A percentile compares a stretch with the other conserved stretches of the same genome.
These are phyloP conservation scores for Spermophilus dauricus DNA, from an alignment of 2,113 vertebrate genomes.

Conservation along the genomic window DNA sequence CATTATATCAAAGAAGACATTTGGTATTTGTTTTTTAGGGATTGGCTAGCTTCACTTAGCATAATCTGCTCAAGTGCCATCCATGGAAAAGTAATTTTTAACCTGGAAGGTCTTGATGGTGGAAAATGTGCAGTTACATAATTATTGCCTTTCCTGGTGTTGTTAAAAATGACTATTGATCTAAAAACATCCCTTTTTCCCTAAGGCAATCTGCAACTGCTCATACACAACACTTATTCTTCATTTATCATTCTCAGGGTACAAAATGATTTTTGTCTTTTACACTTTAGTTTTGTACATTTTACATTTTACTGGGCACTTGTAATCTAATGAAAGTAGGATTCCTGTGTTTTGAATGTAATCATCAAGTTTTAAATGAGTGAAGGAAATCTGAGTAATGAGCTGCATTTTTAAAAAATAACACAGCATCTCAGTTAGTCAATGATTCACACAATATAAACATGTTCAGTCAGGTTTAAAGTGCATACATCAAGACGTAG, in stretches of 20 bases:
- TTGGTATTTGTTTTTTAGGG: no score
- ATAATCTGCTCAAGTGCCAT: no score
- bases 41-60: no score
- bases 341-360: slow-evolving; percentile 27
- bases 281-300: background rate
- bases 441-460: background rate
- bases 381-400: slow-evolving; percentile 12
- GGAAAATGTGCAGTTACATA: background rate
- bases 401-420: slow-evolving; percentile 21
- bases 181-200: background rate
- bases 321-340: background rate
- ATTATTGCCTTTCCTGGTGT: background rate
- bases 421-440: background rate
- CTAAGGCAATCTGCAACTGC: background rate
- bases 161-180: background rate
- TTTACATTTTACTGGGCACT: background rate
- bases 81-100: background rate
- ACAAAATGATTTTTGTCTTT: slow-evolving; percentile 15
- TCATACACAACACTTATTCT: background rate
- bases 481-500: background rate
- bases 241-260: slow-evolving; percentile 19
- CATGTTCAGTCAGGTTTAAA: slow-evolving; percentile 30
- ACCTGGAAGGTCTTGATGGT: background rate
- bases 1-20: no score
- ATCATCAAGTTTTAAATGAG: slow-evolving; percentile 26